Base-by-base conservation (phyloP, 2,888 invertebrate species). In the Belgica antarctica region DNA sequence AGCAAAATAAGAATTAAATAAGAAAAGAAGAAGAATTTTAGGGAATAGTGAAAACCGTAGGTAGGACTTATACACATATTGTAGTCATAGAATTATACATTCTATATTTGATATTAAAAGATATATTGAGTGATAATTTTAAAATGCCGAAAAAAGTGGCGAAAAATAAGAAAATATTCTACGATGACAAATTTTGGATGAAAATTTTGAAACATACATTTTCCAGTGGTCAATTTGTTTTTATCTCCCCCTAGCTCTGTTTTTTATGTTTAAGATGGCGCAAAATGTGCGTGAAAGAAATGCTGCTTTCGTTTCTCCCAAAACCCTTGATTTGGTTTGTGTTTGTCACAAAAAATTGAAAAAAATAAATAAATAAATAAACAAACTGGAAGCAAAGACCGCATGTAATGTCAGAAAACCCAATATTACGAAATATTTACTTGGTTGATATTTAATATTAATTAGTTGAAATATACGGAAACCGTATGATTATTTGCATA, bases 91-190 rank as follows among this genome's bases (percentile, higher is more conserved):
- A 68, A 57, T 68, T 68, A 68, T 68, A 68, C 68, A 68, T 68
- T 52, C 52, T 68, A 68, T 68, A 68, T 68, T 68, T 68, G 68
- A 68, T 68, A 68, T 68, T 68, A 57, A n/a, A 52, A 68, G 27
- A 68, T 68, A 59, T 59, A 68, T 68, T 68, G 68, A 68, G 68
- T 68, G 68, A 68, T 68, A 68, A 68, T 68, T 68, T 68, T 57
- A 47, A 68, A 65, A 65, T 17, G 52, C 52, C 52, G 28, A 17
- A 65, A 31, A 65, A 46, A 27, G 25, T 25, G 36, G 28, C 15
- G 15, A 65, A 47, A 65, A 46, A 65, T 7, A 65, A 24, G n/a
- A 28, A 57, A 57, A 22, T 27, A 59, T 19, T 27, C 27, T 59
- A 59, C n/a, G n/a, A n/a, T 59, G 15, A 68, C 52, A 52, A 68